Evolutionary conservation across 2,888 invertebrate genomes (phyloP).

Genomic region (Oscheius onirici): DNA sequence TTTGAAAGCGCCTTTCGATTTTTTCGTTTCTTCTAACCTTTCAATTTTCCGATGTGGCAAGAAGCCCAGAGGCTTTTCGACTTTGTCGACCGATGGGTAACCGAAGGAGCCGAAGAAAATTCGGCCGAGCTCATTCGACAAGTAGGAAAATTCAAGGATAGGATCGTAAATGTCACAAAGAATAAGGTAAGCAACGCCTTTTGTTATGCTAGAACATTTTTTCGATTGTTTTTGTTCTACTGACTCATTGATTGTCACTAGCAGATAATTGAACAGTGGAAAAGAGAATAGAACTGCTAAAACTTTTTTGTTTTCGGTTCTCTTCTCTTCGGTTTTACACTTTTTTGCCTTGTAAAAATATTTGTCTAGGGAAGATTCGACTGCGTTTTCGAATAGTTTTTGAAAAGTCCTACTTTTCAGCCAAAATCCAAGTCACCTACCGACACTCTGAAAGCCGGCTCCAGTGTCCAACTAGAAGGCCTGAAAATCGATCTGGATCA

Average conservation of each 20-base stretch:
- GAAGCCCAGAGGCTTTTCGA: constrained; percentile 22
- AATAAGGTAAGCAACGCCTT: not conserved
- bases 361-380: no score
- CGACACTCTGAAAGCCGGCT: constrained; percentile 7
- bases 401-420: constrained; percentile 14
- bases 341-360: no score
- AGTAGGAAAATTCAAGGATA: not conserved
- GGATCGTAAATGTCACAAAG: constrained; percentile 9
- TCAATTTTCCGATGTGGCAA: constrained; percentile 13
- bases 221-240: no score
- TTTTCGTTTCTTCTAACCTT: not conserved
- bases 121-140: not conserved
- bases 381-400: no score
- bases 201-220: no score
- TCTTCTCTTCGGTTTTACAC: no score
- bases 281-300: no score
- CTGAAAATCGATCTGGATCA: constrained; percentile 10
- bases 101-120: not conserved
- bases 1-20: no score
- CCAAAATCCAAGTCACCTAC: constrained; percentile 3
- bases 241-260: no score
- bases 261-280: no score
- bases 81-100: constrained; percentile 3
- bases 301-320: no score
- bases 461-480: not conserved